Evolutionary conservation across 2,113 vertebrate species (phyloP).

Genomic region (Montifringilla adamsi): DNA sequence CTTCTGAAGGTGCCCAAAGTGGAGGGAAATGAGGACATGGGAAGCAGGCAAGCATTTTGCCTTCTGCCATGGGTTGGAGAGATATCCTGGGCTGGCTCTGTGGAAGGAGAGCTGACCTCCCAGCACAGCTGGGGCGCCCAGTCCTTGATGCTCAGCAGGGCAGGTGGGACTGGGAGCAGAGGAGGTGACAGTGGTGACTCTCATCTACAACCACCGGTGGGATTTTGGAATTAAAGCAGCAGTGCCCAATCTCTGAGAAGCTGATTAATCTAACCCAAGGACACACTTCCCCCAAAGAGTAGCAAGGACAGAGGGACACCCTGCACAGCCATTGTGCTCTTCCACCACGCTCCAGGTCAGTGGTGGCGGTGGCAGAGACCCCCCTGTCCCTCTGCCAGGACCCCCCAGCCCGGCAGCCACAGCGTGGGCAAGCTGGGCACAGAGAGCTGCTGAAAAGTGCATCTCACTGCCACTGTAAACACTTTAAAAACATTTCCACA

Average conservation of each 20-base stretch:
- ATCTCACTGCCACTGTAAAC: neutral
- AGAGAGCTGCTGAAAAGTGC: neutral
- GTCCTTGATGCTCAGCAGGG: neutral
- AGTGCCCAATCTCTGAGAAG: neutral
- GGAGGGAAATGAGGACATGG: neutral
- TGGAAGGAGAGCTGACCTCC: neutral
- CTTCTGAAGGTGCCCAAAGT: neutral
- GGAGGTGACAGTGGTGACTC: neutral
- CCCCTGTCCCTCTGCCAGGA: neutral
- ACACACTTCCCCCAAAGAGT: neutral
- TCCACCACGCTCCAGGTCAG: fast-evolving
- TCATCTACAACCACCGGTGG: fast-evolving
- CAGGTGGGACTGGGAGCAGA: neutral
- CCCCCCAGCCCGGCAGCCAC: neutral
- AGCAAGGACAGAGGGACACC: neutral
- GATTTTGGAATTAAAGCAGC: neutral
- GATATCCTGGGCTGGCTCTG: neutral
- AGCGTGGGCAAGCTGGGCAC: neutral
- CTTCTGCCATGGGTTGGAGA: neutral
- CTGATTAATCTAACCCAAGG: neutral
- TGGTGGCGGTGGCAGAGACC: fast-evolving
- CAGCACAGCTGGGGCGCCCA: neutral
- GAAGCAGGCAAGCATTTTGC: neutral
- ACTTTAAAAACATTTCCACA: neutral
- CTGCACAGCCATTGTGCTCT: neutral